Evolutionary conservation across 2,888 invertebrate species (phyloP).

Genomic region (Maniola hyperantus): DNA sequence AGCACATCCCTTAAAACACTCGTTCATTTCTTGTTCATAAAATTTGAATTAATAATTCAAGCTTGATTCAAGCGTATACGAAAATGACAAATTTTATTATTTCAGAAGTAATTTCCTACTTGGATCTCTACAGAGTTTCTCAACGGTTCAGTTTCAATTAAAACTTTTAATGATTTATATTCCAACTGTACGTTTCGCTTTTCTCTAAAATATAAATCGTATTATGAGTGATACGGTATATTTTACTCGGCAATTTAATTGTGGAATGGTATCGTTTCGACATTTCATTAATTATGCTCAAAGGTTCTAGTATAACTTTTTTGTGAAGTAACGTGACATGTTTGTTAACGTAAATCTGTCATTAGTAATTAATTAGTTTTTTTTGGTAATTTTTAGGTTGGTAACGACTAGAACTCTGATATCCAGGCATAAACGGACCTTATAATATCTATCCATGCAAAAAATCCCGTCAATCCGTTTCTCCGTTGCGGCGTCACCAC

Average conservation of each 20-base stretch:
- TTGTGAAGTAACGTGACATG: no score
- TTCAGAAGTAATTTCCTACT: conserved; percentile 33
- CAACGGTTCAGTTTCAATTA: conserved; percentile 43
- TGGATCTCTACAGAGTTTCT: conserved; percentile 28
- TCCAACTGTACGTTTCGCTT: conserved; percentile 32
- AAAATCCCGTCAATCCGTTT: no score
- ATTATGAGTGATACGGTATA: conserved; percentile 1
- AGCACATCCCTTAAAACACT: no score
- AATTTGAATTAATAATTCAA: not conserved
- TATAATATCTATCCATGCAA: no score
- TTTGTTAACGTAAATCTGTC: no score
- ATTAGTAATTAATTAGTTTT: no score
- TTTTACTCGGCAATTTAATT: conserved; percentile 5
- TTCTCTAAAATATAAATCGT: conserved; percentile 6
- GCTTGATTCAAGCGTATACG: not conserved
- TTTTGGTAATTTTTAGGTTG: no score
- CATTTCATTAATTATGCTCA: not conserved
- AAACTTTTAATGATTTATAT: conserved; percentile 44
- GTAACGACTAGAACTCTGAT: no score
- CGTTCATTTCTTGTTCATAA: not conserved
- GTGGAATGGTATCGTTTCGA: not conserved
- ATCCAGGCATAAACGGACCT: no score
- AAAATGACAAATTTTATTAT: conserved; percentile 10
- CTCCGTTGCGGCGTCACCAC: no score
- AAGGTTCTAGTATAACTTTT: not conserved